Percentiles rank a stretch among this genome's conserved stretches.
These are phyloP conservation scores for Herpetotheres cachinnans DNA, from an alignment of 2,113 vertebrate genomes.

Conservation along the genomic window DNA sequence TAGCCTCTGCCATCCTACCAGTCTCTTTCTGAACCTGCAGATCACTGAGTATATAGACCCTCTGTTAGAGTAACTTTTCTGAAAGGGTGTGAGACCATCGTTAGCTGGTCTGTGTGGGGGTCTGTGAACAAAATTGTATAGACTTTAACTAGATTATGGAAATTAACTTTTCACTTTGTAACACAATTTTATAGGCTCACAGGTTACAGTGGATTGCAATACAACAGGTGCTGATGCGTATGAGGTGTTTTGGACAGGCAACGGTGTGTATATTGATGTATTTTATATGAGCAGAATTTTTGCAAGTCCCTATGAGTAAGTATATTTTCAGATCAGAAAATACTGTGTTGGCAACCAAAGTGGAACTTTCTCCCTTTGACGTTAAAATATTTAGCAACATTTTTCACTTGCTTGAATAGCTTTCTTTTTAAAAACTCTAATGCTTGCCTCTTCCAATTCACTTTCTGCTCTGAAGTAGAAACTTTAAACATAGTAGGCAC, in stretches of 20 bases:
- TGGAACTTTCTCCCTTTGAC: background rate
- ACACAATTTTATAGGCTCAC: conserved; percentile 74
- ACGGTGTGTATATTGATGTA: background rate
- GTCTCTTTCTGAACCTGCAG: background rate
- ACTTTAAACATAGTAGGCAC: background rate
- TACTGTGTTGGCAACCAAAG: background rate
- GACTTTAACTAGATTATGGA: background rate
- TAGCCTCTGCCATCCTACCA: background rate
- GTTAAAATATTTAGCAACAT: background rate
- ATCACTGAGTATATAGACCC: background rate
- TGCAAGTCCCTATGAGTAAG: conserved; percentile 47
- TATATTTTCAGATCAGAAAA: conserved; percentile 35
- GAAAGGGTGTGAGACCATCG: background rate
- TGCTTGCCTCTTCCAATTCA: background rate
- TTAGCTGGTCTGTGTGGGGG: background rate
- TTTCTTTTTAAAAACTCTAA: background rate
- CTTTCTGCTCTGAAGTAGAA: background rate
- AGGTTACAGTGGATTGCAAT: conserved; percentile 74
- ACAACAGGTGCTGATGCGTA: conserved; percentile 63
- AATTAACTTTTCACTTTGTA: conserved; percentile 22
- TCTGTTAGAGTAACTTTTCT: background rate
- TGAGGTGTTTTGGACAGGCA: conserved; percentile 55
- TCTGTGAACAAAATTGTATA: background rate
- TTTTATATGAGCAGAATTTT: conserved; percentile 40
- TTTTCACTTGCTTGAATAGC: background rate